These are phyloP conservation scores for Phymastichus coffea DNA, from an alignment of 1,140 invertebrate genomes.

Conservation along the genomic window DNA sequence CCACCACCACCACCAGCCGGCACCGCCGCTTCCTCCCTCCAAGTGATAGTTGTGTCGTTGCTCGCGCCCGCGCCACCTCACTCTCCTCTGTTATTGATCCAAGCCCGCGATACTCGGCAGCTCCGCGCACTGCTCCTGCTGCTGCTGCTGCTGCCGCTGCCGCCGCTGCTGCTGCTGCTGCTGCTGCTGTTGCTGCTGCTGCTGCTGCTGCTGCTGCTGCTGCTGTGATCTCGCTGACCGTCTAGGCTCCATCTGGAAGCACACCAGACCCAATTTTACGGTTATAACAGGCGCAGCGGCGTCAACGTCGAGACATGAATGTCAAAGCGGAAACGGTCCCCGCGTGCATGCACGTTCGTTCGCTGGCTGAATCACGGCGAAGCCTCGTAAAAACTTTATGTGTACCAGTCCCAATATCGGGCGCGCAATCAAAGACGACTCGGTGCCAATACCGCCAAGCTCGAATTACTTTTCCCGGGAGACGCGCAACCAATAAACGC, in stretches of 20 bases:
- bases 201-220: slow-evolving; percentile 32
- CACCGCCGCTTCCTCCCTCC: slow-evolving; percentile 22
- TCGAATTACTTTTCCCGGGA: no score
- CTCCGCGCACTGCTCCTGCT: not conserved
- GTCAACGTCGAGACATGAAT: slow-evolving; percentile 25
- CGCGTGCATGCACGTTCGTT: not conserved
- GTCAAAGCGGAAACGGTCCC: slow-evolving; percentile 1
- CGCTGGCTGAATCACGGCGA: no score
- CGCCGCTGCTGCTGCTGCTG: slow-evolving; percentile 12
- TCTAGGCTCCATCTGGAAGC: slow-evolving; percentile 39
- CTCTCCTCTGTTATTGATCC: no score
- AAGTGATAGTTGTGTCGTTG: no score
- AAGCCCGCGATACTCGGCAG: no score
- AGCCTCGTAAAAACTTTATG: no score
- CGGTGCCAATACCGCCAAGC: no score
- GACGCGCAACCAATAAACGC: no score
- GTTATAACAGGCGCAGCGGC: no score
- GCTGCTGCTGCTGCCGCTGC: slow-evolving; percentile 15
- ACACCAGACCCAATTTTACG: no score
- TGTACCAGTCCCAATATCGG: no score
- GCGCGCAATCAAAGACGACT: no score
- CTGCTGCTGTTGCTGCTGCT: slow-evolving; percentile 21
- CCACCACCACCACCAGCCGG: slow-evolving; percentile 25
- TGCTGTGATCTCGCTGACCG: slow-evolving; percentile 23
- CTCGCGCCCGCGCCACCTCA: not conserved